Percentiles rank a stretch among this genome's conserved stretches.
phyloP scores from a whole-genome alignment of 2,113 vertebrate genomes.

The Callaeas wilsoni region DNA sequence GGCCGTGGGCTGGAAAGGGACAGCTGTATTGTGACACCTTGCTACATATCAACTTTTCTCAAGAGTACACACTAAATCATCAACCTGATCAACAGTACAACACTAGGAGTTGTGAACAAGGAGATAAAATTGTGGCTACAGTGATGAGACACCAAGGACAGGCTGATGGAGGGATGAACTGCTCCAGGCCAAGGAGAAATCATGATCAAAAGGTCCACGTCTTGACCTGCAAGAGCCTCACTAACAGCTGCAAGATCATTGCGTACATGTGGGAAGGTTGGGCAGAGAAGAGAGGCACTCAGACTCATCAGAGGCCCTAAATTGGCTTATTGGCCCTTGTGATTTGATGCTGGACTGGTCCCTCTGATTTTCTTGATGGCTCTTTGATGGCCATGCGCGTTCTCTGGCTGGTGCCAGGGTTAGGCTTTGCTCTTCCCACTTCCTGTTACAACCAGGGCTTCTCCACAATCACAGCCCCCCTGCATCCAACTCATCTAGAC shows the following conservation, averaged over 20 bases:
- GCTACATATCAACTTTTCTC: not conserved
- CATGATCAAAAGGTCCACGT: not conserved
- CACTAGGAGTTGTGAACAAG: not conserved
- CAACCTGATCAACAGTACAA: not conserved
- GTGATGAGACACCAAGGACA: not conserved
- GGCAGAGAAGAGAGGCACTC: not conserved
- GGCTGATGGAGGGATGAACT: not conserved
- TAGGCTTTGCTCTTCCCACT: not conserved
- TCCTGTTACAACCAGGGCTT: not conserved
- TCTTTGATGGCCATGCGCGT: not conserved
- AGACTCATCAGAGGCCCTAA: not conserved
- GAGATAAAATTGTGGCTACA: not conserved
- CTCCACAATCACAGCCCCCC: not conserved
- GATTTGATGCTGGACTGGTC: not conserved
- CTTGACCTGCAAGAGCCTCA: not conserved
- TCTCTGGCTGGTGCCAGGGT: not conserved
- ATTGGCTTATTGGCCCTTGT: not conserved
- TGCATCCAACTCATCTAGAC: not conserved
- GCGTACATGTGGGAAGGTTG: not conserved
- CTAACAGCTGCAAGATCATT: not conserved
- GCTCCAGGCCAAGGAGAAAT: not conserved
- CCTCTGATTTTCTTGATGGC: not conserved
- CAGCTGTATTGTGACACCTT: not conserved
- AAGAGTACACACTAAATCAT: not conserved
- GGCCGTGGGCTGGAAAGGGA: not conserved